Base-by-base conservation (phyloP, 2,888 invertebrate genomes). In the Melieria crassipennis region DNA sequence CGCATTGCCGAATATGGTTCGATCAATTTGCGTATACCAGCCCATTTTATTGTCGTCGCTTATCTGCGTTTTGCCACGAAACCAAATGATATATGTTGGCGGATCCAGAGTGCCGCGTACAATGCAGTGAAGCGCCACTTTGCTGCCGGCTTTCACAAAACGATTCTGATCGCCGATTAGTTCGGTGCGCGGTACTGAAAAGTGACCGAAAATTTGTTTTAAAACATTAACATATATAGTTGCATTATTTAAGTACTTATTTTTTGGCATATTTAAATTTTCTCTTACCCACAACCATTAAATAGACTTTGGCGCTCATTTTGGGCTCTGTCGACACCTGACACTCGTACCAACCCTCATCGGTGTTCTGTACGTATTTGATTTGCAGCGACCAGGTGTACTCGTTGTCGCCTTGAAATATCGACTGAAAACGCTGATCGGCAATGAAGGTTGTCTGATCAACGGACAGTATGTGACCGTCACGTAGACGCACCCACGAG, bases 291-390 rank as follows among this genome's bases (percentile, higher is more conserved):
- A 96, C 93, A 79, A 96, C 94, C 86, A 93, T 93, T 82, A 96
- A 91, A 84, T 92, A 92, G 84, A 96, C 93, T 88, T 94, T 93
- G 88, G 95, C 94, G 88, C 95, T 95, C 91, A 94, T 93, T 89
- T 96, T 96, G 80, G 96, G 96, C 87, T 95, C 96, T 74, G 95
- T 95, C 88, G 95, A 94, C 83, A 96, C 94, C 91, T 96, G 96
- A 87, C 96, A 96, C 89, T 96, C 96, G 88, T 96, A 96, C 85
- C 93, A 91, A 77, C 96, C 96, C 77, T 93, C 93, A 87, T 96
- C 96, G 75, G 92, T 89, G 73, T 92, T 91, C 86, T 94, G 94
- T 77, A 94, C 95, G 88, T 94, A 96, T 88, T 95, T 95, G 81
- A 94, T 92, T 89, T 95, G 95, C 76, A 97, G 88, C 11, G 95